Percentiles rank a stretch among this genome's conserved stretches.
phyloP scores from a whole-genome alignment of 2,888 invertebrate species.

The Hedya salicella region DNA sequence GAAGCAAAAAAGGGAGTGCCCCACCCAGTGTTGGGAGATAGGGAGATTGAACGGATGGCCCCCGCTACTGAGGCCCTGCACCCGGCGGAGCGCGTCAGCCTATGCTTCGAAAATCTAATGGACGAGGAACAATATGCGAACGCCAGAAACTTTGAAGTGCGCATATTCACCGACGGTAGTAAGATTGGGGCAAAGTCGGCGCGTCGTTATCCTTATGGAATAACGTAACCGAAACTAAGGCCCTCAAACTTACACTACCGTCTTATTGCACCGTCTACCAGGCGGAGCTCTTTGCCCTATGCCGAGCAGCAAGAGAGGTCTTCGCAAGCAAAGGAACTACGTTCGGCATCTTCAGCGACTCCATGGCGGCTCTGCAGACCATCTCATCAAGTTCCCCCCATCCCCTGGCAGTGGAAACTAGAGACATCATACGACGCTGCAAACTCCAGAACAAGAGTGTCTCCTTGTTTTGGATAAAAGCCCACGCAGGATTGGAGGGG shows the following conservation, averaged over 20 bases:
- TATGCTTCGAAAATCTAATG: neutral
- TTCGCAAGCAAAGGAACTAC: neutral
- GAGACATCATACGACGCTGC: neutral
- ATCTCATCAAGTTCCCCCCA: constrained; percentile 6
- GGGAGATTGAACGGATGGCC: constrained; percentile 6
- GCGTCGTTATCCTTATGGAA: constrained; percentile 16
- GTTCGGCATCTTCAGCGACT: constrained; percentile 5
- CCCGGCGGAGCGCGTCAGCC: neutral
- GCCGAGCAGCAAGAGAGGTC: neutral
- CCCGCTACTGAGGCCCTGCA: neutral
- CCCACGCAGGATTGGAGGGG: too few species aligned
- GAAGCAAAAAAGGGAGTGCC: neutral
- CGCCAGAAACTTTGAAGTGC: neutral
- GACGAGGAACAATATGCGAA: neutral
- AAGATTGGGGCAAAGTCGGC: constrained; percentile 38
- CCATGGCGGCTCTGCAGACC: constrained; percentile 1
- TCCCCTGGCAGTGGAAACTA: neutral
- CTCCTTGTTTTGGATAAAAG: too few species aligned
- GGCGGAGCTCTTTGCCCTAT: neutral
- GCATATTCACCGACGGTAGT: constrained; percentile 8
- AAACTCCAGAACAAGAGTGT: neutral
- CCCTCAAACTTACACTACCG: constrained; percentile 10
- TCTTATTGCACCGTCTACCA: constrained; percentile 22
- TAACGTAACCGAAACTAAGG: constrained; percentile 8
- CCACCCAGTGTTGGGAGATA: neutral